Conservation (phyloP, 2,888 invertebrate species). For the Caenorhabditis becei region DNA sequence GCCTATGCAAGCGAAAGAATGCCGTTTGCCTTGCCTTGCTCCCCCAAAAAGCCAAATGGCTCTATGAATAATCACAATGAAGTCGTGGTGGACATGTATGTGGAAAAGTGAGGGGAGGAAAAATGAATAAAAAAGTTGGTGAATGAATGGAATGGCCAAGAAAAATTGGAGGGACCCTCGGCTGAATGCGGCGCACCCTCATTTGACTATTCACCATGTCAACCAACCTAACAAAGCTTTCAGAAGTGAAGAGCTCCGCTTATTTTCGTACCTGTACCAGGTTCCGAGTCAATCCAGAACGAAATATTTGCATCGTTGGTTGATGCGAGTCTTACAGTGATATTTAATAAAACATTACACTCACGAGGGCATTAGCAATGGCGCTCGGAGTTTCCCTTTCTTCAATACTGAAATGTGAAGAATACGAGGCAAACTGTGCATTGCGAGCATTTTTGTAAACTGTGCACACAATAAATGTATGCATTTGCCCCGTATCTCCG, state of each 20-base stretch:
- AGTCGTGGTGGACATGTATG: conserved; percentile 61
- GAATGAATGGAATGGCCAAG: conserved; percentile 32
- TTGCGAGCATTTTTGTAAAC: conserved; percentile 38
- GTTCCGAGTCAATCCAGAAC: neutral
- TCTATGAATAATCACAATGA: conserved; percentile 74
- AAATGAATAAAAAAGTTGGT: conserved; percentile 63
- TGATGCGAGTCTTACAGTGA: neutral
- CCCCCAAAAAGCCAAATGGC: conserved; percentile 60
- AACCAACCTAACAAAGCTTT: conserved; percentile 11
- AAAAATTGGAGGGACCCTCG: conserved; percentile 20
- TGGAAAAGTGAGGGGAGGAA: conserved; percentile 36
- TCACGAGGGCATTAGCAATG: neutral
- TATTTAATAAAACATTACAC: neutral
- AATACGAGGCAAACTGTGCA: neutral
- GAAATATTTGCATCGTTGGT: too few relatives aligned
- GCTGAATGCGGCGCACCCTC: conserved; percentile 33
- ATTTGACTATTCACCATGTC: conserved; percentile 47
- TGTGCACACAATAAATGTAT: conserved; percentile 39
- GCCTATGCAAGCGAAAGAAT: conserved; percentile 69
- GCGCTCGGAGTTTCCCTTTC: neutral
- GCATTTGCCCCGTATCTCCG: conserved; percentile 14
- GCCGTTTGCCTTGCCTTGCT: conserved; percentile 43
- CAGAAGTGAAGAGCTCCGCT: neutral
- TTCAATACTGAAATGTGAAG: conserved; percentile 10
- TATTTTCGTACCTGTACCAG: too few relatives aligned